Evolutionary conservation across 2,888 invertebrate species (phyloP).

Genomic region (Nudaria mundana): DNA sequence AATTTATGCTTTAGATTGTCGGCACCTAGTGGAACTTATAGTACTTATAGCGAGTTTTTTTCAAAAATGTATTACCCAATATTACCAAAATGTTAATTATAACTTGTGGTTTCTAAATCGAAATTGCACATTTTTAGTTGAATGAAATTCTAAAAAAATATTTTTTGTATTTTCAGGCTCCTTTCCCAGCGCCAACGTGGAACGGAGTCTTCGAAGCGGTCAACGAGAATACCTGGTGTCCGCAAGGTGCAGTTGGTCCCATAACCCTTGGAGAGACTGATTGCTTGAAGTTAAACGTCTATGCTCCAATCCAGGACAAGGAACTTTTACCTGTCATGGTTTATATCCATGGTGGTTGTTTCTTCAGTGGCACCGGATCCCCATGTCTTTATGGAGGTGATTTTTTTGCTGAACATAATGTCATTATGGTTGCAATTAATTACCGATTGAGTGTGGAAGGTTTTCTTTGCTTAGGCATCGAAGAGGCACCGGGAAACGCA

Average conservation of each 20-base stretch:
- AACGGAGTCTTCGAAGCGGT: slow-evolving; percentile 62
- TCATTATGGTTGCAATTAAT: slow-evolving; percentile 82
- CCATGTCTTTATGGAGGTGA: slow-evolving; percentile 82
- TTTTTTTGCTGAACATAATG: slow-evolving; percentile 79
- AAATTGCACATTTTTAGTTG: too few relatives aligned
- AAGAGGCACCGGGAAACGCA: slow-evolving; percentile 84
- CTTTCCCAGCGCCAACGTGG: slow-evolving; percentile 65
- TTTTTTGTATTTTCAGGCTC: slow-evolving; percentile 64
- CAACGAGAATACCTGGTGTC: slow-evolving; percentile 65
- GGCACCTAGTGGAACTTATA: too few relatives aligned
- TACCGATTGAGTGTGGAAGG: slow-evolving; percentile 82
- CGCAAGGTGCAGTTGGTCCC: slow-evolving; percentile 52
- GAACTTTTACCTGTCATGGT: slow-evolving; percentile 81
- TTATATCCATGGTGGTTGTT: slow-evolving; percentile 84
- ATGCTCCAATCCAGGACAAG: slow-evolving; percentile 44
- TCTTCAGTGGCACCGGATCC: slow-evolving; percentile 81
- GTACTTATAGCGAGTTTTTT: too few relatives aligned
- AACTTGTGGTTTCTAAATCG: too few relatives aligned
- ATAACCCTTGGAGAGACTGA: slow-evolving; percentile 54
- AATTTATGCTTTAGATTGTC: too few relatives aligned
- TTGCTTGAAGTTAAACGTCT: slow-evolving; percentile 66
- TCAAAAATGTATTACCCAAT: too few relatives aligned
- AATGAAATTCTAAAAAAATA: too few relatives aligned
- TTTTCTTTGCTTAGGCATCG: slow-evolving; percentile 83
- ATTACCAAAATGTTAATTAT: too few relatives aligned